A percentile compares a stretch with the other conserved stretches of the same genome.
phyloP scores from a whole-genome alignment of 1,140 invertebrate species.

The Steinernema feltiae region DNA sequence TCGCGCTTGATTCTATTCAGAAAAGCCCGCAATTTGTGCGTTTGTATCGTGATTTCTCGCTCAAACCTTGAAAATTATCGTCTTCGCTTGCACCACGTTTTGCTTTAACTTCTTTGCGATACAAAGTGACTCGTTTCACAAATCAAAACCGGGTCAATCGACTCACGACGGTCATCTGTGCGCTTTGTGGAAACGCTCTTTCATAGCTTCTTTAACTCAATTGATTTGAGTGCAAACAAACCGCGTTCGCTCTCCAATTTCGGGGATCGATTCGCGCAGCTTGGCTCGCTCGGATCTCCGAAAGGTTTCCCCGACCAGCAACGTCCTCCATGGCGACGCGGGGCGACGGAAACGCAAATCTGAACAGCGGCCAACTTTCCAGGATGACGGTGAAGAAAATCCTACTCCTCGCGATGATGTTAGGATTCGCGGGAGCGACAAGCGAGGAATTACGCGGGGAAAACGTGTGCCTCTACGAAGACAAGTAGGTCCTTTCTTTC shows the following conservation, averaged over 20 bases:
- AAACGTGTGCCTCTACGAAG: background rate
- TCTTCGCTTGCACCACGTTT: background rate
- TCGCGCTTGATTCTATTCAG: no score
- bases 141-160: background rate
- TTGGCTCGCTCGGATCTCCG: background rate
- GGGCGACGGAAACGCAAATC: background rate
- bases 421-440: background rate
- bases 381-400: background rate
- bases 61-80: no score
- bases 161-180: background rate
- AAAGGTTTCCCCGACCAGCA: background rate
- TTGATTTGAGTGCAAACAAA: background rate
- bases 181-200: background rate
- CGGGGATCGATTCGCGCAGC: background rate
- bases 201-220: background rate
- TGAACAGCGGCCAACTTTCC: background rate
- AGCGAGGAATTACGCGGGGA: background rate
- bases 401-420: background rate
- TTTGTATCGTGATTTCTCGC: no score
- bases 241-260: background rate
- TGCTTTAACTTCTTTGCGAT: no score
- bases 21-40: no score
- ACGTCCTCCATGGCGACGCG: background rate
- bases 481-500: no score
- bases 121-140: background rate